Conservation (phyloP, 2,888 invertebrate genomes). For the Hymenopus coronatus region DNA sequence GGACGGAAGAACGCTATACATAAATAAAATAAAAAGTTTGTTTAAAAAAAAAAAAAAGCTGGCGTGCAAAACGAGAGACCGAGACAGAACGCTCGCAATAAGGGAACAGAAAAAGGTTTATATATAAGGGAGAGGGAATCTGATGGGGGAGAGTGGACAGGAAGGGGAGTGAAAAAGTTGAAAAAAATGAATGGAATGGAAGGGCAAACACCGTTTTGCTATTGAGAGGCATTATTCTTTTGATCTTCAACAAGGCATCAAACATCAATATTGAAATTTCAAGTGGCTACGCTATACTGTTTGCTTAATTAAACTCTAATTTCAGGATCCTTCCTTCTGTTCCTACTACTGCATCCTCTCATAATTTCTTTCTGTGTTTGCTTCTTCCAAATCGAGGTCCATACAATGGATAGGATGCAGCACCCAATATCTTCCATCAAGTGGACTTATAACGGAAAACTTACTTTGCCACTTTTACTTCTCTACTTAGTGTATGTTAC, state of each 20-base stretch:
- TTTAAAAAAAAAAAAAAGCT: constrained; percentile 6
- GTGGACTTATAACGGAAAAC: background rate
- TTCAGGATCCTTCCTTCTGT: background rate
- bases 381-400: background rate
- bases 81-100: constrained; percentile 4
- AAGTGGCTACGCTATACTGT: constrained; percentile 42
- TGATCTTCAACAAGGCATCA: constrained; percentile 35
- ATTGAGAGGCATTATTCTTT: constrained; percentile 33
- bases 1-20: constrained; percentile 18
- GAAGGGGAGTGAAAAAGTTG: background rate
- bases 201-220: constrained; percentile 27
- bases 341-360: background rate
- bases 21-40: constrained; percentile 17
- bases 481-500: background rate
- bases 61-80: constrained; percentile 9
- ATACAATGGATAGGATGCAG: background rate
- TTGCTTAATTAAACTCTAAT: constrained; percentile 40
- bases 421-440: too few species aligned
- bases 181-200: constrained; percentile 13
- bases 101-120: constrained; percentile 16
- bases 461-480: background rate
- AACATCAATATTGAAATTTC: constrained; percentile 47
- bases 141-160: constrained; percentile 5
- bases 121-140: constrained; percentile 15
- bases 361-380: background rate